Conservation (phyloP, 1,140 invertebrate species). For the Cyrtorhinus lividipennis region DNA sequence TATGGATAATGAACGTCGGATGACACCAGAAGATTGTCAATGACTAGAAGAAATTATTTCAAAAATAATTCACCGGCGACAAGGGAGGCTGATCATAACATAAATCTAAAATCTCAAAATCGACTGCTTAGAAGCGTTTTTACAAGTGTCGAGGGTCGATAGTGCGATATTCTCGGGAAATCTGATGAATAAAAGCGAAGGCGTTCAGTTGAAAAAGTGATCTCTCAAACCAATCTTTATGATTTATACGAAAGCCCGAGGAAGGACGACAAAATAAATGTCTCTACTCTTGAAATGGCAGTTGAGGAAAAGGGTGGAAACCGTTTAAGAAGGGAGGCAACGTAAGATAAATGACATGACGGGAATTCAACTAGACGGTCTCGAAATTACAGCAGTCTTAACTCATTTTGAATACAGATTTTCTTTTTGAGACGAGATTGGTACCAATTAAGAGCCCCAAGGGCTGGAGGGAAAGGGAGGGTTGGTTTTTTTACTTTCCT, state of each 20-base stretch:
- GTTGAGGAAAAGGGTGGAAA: not conserved
- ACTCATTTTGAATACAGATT: conserved; percentile 16
- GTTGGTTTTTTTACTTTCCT: conserved; percentile 6
- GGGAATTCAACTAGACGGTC: conserved; percentile 1
- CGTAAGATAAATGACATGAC: not conserved
- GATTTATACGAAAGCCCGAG: not conserved
- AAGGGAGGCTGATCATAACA: too few relatives aligned
- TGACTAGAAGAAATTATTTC: too few relatives aligned
- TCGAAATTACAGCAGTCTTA: conserved; percentile 5
- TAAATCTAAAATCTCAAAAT: too few relatives aligned
- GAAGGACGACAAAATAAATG: not conserved
- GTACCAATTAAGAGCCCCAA: conserved; percentile 11
- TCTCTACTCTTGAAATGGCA: not conserved
- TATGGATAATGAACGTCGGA: too few relatives aligned
- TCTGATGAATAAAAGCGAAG: too few relatives aligned
- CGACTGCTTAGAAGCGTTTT: too few relatives aligned
- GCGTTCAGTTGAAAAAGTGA: too few relatives aligned
- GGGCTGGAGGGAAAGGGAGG: not conserved
- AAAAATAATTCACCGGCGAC: too few relatives aligned
- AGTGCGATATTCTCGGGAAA: too few relatives aligned
- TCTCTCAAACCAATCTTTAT: too few relatives aligned
- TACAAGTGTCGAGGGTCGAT: too few relatives aligned
- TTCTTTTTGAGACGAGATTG: conserved; percentile 11
- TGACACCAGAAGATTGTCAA: too few relatives aligned
- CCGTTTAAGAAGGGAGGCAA: not conserved